Conservation (phyloP, 2,113 vertebrate species). For the Dicentrarchus labrax region DNA sequence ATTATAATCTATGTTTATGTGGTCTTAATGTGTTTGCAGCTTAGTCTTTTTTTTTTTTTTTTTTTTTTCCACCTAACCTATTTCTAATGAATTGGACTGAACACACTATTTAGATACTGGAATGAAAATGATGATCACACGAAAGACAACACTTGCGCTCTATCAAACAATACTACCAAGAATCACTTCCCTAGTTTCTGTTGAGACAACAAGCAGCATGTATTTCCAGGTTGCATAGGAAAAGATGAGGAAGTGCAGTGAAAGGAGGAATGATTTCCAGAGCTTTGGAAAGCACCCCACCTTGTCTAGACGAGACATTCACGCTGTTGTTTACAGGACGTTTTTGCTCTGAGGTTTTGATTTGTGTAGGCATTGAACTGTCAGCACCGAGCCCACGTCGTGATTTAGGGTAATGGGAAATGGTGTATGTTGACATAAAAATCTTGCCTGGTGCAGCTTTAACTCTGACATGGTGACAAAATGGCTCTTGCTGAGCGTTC, state of each 20-base stretch:
- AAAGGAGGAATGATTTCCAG: not conserved
- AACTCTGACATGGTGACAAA: conserved; percentile 19
- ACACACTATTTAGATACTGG: not conserved
- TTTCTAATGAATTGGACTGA: not conserved
- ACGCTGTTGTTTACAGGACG: not conserved
- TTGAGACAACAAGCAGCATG: not conserved
- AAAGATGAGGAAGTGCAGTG: too few relatives aligned
- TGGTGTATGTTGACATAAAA: not conserved
- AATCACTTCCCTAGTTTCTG: not conserved
- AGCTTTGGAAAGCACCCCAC: not conserved
- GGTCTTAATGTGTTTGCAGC: not conserved
- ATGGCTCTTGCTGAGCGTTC: not conserved
- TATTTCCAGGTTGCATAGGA: not conserved
- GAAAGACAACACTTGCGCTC: not conserved
- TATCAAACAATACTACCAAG: not conserved
- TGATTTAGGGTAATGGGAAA: conserved; percentile 10
- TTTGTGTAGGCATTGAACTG: conserved; percentile 20
- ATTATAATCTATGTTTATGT: not conserved
- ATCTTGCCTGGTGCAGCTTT: conserved; percentile 25
- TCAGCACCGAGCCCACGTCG: not conserved
- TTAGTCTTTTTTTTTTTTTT: not conserved
- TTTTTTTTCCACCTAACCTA: too few relatives aligned
- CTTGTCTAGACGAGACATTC: not conserved
- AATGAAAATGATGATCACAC: not conserved
- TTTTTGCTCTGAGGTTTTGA: conserved; percentile 5